Evolutionary conservation across 2,113 vertebrate genomes (phyloP).

Genomic region (Tragelaphus buxtoni): DNA sequence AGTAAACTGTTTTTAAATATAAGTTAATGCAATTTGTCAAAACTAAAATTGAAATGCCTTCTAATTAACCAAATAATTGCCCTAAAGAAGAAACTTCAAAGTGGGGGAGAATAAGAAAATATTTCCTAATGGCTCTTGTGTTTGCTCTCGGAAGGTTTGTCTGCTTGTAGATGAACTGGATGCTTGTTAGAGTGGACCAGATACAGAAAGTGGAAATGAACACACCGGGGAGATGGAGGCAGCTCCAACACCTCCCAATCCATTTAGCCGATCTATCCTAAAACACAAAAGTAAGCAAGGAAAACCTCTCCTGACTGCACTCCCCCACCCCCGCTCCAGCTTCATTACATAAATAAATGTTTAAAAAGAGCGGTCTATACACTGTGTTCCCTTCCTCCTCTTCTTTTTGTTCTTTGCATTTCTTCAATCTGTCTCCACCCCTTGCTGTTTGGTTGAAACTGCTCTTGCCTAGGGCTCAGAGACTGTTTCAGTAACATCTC

Average conservation of each 20-base stretch:
- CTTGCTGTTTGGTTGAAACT: not conserved
- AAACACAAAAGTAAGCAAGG: not conserved
- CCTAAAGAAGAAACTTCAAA: not conserved
- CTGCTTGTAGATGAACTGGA: not conserved
- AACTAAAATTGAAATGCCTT: not conserved
- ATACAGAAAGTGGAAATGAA: not conserved
- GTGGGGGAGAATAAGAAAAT: not conserved
- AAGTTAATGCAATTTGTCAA: not conserved
- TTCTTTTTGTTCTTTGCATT: not conserved
- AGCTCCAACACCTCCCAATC: not conserved
- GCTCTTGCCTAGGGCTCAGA: not conserved
- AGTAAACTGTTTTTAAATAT: not conserved
- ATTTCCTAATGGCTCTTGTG: not conserved
- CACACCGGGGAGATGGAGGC: not conserved
- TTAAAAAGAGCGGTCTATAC: not conserved
- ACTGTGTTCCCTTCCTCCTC: not conserved
- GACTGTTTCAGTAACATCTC: not conserved
- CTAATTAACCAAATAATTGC: not conserved
- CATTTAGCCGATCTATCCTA: not conserved
- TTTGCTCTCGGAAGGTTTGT: not conserved
- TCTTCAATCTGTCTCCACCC: not conserved
- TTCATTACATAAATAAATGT: not conserved
- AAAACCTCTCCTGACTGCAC: not conserved
- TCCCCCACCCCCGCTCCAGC: too few species aligned
- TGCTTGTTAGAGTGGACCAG: not conserved